Conservation (phyloP, 2,113 vertebrate species). For the Indri indri region DNA sequence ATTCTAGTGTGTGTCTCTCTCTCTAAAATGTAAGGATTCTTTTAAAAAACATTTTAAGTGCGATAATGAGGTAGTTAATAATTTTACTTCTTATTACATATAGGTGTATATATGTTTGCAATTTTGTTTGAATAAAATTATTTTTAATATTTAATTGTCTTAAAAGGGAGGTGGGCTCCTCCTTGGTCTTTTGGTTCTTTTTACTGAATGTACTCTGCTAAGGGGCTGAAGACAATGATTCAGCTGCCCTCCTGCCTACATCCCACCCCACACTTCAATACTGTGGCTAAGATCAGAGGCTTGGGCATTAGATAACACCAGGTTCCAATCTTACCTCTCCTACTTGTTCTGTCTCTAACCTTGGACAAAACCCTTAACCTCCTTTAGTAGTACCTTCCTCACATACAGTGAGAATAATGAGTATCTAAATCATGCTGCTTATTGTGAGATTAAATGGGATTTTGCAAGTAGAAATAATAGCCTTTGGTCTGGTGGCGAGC, state of each 20-base stretch:
- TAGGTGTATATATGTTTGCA: not conserved
- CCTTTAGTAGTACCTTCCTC: not conserved
- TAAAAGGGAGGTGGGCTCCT: not conserved
- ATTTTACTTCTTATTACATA: not conserved
- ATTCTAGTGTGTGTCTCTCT: not conserved
- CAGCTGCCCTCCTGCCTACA: accelerated
- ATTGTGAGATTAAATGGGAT: not conserved
- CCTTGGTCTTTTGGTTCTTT: not conserved
- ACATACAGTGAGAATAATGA: not conserved
- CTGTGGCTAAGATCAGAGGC: accelerated
- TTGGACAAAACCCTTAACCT: not conserved
- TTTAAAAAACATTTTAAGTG: not conserved
- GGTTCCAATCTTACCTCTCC: not conserved
- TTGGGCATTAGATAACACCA: accelerated
- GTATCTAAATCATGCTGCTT: not conserved
- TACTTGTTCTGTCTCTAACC: not conserved
- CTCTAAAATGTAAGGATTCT: not conserved
- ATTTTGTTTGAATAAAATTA: not conserved
- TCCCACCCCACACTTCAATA: accelerated
- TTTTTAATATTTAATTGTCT: not conserved
- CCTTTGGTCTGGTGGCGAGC: not conserved
- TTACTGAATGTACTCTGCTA: not conserved
- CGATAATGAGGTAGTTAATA: not conserved
- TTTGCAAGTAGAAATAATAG: not conserved
- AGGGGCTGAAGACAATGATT: not conserved